Percentiles rank a stretch among this genome's conserved stretches.
phyloP scores from a whole-genome alignment of 2,888 invertebrate genomes.

The Empis livida region DNA sequence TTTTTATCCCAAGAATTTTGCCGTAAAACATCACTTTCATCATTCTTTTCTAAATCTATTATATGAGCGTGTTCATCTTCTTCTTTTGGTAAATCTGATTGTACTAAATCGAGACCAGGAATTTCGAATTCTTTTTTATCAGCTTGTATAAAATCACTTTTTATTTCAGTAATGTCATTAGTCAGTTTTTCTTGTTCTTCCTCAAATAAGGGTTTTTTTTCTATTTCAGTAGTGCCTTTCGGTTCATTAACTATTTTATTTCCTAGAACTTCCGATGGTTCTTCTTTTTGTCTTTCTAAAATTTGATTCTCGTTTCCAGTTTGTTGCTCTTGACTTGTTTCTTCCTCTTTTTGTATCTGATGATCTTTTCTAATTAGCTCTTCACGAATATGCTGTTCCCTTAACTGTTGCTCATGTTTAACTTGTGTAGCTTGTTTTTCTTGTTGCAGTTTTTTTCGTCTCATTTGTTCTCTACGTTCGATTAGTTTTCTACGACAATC shows the following conservation, averaged over 20 bases:
- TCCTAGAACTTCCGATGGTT: conserved; percentile 2
- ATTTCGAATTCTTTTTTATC: conserved; percentile 39
- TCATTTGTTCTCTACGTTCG: conserved; percentile 71
- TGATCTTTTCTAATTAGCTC: conserved; percentile 3
- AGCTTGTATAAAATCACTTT: conserved; percentile 22
- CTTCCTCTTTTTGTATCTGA: neutral
- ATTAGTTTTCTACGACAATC: conserved; percentile 65
- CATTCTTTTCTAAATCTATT: conserved; percentile 11
- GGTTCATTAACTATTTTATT: neutral
- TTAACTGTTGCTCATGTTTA: neutral
- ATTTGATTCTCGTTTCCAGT: neutral
- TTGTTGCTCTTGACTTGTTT: neutral
- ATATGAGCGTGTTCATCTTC: conserved; percentile 20
- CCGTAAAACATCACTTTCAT: conserved; percentile 9
- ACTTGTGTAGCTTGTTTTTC: conserved; percentile 7
- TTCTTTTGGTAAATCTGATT: conserved; percentile 27
- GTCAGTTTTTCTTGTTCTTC: neutral
- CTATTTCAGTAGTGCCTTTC: conserved; percentile 21
- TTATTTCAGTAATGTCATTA: conserved; percentile 9
- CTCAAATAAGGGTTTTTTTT: neutral
- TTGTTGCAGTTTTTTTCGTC: conserved; percentile 37
- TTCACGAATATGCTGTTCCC: neutral
- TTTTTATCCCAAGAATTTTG: conserved; percentile 5
- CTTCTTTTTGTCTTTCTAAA: neutral
- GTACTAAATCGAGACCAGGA: conserved; percentile 59